Evolutionary conservation across 2,888 invertebrate genomes (phyloP), one percentile per base, ranked within the genome.

Genomic region (Andrena flavipes): DNA sequence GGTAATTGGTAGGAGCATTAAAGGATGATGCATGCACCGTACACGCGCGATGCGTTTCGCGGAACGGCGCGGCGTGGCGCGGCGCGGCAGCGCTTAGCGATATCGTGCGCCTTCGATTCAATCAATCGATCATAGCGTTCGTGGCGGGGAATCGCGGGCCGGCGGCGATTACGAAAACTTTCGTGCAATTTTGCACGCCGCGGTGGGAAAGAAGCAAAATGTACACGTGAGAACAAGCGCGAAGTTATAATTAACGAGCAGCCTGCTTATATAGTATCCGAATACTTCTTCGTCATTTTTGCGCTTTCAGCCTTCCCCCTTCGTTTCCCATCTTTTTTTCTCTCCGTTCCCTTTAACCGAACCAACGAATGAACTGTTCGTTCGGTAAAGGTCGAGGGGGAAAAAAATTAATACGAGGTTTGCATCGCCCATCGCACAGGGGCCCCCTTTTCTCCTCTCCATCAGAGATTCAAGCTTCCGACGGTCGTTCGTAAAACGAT

Each of bases 181-280:
- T 82, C 71, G 69, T 63, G 71, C 73, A 60, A 73, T 77, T 70
- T 60, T 69, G 62, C n/a, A 33, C 51, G 8, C 33, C 23, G 71
- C n/a, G 16, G n/a, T 10, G 8, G 59, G 42, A 75, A 73, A 75
- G 16, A 51, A 75, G 69, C 70, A 74, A 80, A 80, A 71, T 51
- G 75, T 42, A 51, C 51, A 82, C 82, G 82, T 68, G 82, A 82
- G 75, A 80, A 76, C 75, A 76, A 76, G 63, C 59, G 26, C 56
- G 35, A 63, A 71, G 67, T 80, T 75, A 49, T 82, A 80, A 82
- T 82, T 82, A 82, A 80, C 82, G 82, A 75, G 70, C 73, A 56
- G 62, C 42, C 68, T 68, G 75, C 70, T 68, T 80, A 67, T 75
- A 67, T 54, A 56, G 67, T 68, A 42, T 72, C 60, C 67, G 65